These are phyloP conservation scores for Pseudomyrmex sp. DNA, from an alignment of 1,140 invertebrate species.

Conservation along the genomic window DNA sequence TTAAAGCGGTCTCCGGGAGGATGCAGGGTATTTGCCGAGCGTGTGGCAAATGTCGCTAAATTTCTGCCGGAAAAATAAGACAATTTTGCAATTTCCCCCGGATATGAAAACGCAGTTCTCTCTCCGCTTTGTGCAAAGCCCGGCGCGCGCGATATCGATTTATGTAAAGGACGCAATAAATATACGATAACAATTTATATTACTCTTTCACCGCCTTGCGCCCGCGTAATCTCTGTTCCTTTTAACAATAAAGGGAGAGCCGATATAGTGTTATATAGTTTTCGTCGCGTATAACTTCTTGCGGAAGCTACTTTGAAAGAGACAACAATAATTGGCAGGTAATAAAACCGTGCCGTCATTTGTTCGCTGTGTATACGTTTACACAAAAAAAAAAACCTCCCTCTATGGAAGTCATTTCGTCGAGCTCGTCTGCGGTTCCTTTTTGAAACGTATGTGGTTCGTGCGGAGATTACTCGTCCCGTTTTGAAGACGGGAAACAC, in stretches of 20 bases:
- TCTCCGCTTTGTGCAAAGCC: background rate
- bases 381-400: background rate
- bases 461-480: conserved; percentile 18
- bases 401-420: background rate
- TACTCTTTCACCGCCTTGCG: background rate
- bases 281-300: too few species aligned
- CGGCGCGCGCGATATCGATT: background rate
- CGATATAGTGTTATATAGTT: too few species aligned
- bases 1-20: background rate
- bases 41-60: conserved; percentile 14
- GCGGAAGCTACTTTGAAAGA: too few species aligned
- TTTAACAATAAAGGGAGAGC: background rate
- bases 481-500: conserved; percentile 13
- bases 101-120: background rate
- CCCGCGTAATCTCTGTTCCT: background rate
- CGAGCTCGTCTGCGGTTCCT: background rate
- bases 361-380: background rate
- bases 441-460: conserved; percentile 36
- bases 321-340: too few species aligned
- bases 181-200: conserved; percentile 26
- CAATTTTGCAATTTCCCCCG: background rate
- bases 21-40: background rate
- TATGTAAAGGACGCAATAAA: conserved; percentile 37
- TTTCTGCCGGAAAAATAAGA: conserved; percentile 17
- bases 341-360: too few species aligned